A percentile compares a stretch with the other conserved stretches of the same genome.
These are phyloP conservation scores for Lacanobia wlatinum DNA, from an alignment of 2,888 invertebrate genomes.

Conservation along the genomic window DNA sequence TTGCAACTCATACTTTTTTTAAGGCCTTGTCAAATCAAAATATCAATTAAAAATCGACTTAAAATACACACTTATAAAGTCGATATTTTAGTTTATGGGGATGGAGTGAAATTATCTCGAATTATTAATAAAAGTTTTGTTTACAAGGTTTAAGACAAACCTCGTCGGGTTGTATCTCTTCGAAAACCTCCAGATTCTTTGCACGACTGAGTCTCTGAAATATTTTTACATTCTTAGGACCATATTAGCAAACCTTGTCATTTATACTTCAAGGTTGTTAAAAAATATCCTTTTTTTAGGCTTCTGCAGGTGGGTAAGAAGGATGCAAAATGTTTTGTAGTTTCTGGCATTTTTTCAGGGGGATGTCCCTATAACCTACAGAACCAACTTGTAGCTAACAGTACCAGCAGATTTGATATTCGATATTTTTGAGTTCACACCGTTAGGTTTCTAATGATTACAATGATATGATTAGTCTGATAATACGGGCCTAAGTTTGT, in stretches of 20 bases:
- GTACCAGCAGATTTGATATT: background rate
- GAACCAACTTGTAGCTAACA: background rate
- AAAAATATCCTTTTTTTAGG: background rate
- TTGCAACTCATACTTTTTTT: background rate
- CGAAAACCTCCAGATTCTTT: slow-evolving; percentile 85
- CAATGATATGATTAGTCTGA: background rate
- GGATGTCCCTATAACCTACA: background rate
- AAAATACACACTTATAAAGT: background rate
- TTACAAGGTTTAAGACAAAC: slow-evolving; percentile 78
- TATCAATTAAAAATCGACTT: no score
- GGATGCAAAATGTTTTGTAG: background rate
- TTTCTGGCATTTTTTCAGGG: background rate
- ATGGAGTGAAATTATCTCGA: background rate
- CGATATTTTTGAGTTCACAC: no score
- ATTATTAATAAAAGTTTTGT: background rate
- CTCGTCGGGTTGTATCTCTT: slow-evolving; percentile 84
- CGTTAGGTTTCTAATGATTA: no score
- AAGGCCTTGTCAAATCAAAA: no score
- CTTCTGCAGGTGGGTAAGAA: background rate
- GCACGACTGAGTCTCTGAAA: slow-evolving; percentile 84
- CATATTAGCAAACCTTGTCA: slow-evolving; percentile 29
- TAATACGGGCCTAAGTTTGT: slow-evolving; percentile 15
- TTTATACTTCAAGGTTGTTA: background rate
- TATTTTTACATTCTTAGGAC: slow-evolving; percentile 61
- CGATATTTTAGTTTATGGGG: background rate